Evolutionary conservation across 2,113 vertebrate species (phyloP).

Genomic region (Megaleporinus macrocephalus): DNA sequence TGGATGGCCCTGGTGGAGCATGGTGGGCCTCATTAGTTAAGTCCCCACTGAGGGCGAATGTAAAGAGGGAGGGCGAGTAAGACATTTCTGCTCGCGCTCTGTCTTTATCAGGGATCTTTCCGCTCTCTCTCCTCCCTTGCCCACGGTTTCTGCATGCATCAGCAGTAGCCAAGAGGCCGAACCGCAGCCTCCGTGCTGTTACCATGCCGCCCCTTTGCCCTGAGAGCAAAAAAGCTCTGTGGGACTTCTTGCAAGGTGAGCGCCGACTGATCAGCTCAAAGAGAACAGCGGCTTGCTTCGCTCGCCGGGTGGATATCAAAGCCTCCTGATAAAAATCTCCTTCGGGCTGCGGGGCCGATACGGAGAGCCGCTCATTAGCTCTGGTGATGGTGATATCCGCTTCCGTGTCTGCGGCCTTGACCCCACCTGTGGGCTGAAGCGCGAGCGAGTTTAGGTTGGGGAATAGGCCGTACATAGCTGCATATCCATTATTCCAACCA

Average conservation of each 20-base stretch:
- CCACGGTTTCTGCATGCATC: conserved; percentile 76
- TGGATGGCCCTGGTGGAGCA: conserved; percentile 79
- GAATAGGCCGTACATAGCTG: conserved; percentile 53
- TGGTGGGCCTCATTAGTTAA: conserved; percentile 84
- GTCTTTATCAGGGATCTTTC: conserved; percentile 66
- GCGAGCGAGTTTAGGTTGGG: conserved; percentile 19
- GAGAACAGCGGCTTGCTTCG: not conserved
- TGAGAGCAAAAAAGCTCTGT: conserved; percentile 59
- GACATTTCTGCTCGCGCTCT: conserved; percentile 74
- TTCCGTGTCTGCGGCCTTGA: conserved; percentile 20
- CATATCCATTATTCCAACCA: conserved; percentile 50
- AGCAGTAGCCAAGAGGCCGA: conserved; percentile 73
- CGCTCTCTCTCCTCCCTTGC: conserved; percentile 22
- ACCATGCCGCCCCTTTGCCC: conserved; percentile 64
- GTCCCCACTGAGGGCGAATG: conserved; percentile 80
- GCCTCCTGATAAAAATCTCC: conserved; percentile 13
- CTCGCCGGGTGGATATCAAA: conserved; percentile 30
- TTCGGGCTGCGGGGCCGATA: not conserved
- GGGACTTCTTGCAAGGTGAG: conserved; percentile 51
- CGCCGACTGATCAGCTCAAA: conserved; percentile 41
- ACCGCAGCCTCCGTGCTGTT: conserved; percentile 52
- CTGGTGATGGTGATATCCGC: conserved; percentile 1
- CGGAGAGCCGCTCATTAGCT: conserved; percentile 8
- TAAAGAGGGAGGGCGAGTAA: conserved; percentile 73
- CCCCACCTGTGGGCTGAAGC: conserved; percentile 24